Base-by-base conservation (phyloP, 37 sponge, comb jelly and placozoan genomes). In the Beroe forskalii region DNA sequence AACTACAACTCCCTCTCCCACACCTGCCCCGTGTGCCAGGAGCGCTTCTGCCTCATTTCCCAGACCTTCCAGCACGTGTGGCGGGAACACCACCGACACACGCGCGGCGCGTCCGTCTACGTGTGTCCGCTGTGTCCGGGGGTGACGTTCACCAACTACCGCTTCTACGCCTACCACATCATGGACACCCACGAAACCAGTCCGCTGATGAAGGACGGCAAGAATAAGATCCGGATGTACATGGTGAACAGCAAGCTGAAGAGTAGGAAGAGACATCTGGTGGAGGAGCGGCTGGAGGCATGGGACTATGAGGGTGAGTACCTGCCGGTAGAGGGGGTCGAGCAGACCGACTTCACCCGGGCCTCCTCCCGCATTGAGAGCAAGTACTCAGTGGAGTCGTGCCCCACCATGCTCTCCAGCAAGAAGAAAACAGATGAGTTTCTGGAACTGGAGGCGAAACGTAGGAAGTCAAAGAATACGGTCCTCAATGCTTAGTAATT, bases 1-100 rank as follows among this genome's bases (percentile, higher is more conserved):
- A 80, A 80, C 86, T 44, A 28, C 30, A 44, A 41, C 86, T 44
- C 55, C 25, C 30, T 80, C 24, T 80, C 86, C 24, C 86, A 80
- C 55, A 80, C 30, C 0, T 80, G 86, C 42, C 55, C 44, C 4
- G 55, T 80, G n/a, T 80, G 86, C 27, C 2, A 80, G 55, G 20
- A 41, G 44, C 8, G 25, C 3, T 80, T 80, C 86, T 80, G 86
- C 35, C 1, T 22, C 2, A 22, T 80, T 9, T 30, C 12, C 55
- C 20, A 39, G 30, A 17, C 35, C 28, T 80, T 80, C 55, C 8
- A 8, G 3, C 86, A 80, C 55, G 55, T 80, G n/a, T 41, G 55
- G 55, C 2, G 20, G 25, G 55, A 41, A 1, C 86, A 80, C 55
- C 86, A 41, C 55, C 12, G 55, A 6, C 55, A 48, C 55, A 48